These are phyloP conservation scores for Corynorhinus townsendii DNA, from an alignment of 2,113 vertebrate species.

Conservation along the genomic window DNA sequence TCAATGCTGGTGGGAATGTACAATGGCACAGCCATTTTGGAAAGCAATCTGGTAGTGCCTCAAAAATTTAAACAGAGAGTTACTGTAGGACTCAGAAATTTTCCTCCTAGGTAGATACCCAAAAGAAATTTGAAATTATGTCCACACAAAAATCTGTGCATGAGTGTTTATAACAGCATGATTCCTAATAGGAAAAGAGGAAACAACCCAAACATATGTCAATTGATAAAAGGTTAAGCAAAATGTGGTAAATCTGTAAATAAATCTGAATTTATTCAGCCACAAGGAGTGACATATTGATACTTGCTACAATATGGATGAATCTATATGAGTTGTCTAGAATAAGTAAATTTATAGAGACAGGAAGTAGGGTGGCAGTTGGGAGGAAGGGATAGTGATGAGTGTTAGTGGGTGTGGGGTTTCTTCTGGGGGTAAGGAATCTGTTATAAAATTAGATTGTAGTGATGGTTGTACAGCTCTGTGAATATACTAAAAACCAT, in stretches of 20 bases:
- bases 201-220: not conserved
- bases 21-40: not conserved
- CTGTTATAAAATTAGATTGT: not conserved
- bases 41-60: not conserved
- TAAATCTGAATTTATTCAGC: not conserved
- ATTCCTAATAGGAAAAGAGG: not conserved
- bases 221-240: not conserved
- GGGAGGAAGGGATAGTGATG: not conserved
- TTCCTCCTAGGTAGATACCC: not conserved
- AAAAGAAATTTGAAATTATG: not conserved
- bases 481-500: not conserved
- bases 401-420: not conserved
- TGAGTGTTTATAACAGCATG: not conserved
- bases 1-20: not conserved
- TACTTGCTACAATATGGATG: not conserved
- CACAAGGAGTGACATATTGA: not conserved
- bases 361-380: not conserved
- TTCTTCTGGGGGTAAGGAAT: not conserved
- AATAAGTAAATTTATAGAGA: not conserved
- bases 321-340: not conserved
- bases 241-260: not conserved
- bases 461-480: not conserved
- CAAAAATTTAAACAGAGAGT: not conserved
- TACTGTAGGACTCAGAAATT: not conserved
- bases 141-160: not conserved